Evolutionary conservation across 2,797 vertebrate genomes (phyloP).

Genomic region (Enteromius viviparus): DNA sequence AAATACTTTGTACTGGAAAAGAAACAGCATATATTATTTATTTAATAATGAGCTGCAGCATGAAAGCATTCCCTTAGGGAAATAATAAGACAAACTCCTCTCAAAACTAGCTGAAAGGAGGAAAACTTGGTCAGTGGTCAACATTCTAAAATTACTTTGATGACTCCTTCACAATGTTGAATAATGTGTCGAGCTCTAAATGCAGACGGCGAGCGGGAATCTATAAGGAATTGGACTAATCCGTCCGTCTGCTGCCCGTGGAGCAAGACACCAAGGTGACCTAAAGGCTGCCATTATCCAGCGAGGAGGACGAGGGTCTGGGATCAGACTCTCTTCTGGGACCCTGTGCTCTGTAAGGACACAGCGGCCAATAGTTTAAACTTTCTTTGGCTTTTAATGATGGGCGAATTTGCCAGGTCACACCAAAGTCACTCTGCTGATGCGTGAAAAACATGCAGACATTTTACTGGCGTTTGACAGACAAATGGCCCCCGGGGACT

Average conservation of each 20-base stretch:
- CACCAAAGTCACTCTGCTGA: conserved; percentile 63
- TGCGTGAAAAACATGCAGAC: conserved; percentile 49
- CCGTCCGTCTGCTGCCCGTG: neutral
- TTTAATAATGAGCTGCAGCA: neutral
- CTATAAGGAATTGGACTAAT: neutral
- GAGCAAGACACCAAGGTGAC: conserved; percentile 33
- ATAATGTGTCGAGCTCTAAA: conserved; percentile 12
- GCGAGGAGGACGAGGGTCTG: neutral
- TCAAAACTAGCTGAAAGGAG: neutral
- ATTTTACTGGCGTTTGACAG: conserved; percentile 5
- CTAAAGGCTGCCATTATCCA: conserved; percentile 21
- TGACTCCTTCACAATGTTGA: neutral
- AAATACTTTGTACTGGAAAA: conserved; percentile 14
- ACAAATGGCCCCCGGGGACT: conserved; percentile 55
- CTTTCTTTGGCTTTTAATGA: conserved; percentile 64
- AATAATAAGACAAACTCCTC: neutral
- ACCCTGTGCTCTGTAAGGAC: conserved; percentile 1
- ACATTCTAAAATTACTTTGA: conserved; percentile 10
- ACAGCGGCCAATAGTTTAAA: conserved; percentile 29
- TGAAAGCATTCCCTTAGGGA: neutral
- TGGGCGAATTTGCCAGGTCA: conserved; percentile 68
- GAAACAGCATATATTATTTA: conserved; percentile 10
- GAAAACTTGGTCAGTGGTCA: conserved; percentile 3
- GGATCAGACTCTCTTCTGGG: conserved; percentile 27
- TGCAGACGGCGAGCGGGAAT: conserved; percentile 2